These are phyloP conservation scores for Acleris cristana DNA, from an alignment of 2,888 invertebrate species.

Conservation along the genomic window DNA sequence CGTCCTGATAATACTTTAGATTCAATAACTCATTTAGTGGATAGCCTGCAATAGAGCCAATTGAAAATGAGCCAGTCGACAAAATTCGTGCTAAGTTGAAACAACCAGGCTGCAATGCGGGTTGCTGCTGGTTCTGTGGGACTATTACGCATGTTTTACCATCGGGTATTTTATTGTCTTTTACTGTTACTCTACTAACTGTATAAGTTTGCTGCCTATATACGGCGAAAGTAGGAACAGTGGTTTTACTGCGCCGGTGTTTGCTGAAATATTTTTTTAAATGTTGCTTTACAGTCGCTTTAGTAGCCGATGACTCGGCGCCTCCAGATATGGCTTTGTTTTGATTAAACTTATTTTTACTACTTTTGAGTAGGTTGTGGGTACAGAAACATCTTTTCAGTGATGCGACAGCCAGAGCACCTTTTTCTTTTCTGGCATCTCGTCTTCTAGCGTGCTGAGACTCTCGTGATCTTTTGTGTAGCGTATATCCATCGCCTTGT, in stretches of 20 bases:
- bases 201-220: constrained; percentile 29
- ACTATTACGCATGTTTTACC: constrained; percentile 22
- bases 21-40: background rate
- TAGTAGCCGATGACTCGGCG: background rate
- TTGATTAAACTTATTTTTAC: background rate
- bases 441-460: background rate
- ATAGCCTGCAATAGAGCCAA: too few species aligned
- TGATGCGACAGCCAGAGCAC: background rate
- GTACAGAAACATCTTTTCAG: constrained; percentile 2
- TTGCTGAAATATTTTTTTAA: background rate
- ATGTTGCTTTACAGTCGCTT: background rate
- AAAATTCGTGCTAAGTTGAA: background rate
- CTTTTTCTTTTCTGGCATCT: background rate
- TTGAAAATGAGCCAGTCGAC: background rate
- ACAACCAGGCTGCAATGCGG: background rate
- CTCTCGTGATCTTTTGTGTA: background rate
- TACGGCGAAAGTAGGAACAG: background rate
- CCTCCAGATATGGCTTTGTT: background rate
- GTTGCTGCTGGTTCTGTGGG: background rate
- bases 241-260: background rate
- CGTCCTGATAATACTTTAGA: background rate
- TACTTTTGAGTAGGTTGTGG: background rate
- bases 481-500: constrained; percentile 37
- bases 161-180: constrained; percentile 27
- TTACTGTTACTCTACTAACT: constrained; percentile 38